These are phyloP conservation scores for Catocala fraxini DNA, from an alignment of 2,888 invertebrate genomes.

Conservation along the genomic window DNA sequence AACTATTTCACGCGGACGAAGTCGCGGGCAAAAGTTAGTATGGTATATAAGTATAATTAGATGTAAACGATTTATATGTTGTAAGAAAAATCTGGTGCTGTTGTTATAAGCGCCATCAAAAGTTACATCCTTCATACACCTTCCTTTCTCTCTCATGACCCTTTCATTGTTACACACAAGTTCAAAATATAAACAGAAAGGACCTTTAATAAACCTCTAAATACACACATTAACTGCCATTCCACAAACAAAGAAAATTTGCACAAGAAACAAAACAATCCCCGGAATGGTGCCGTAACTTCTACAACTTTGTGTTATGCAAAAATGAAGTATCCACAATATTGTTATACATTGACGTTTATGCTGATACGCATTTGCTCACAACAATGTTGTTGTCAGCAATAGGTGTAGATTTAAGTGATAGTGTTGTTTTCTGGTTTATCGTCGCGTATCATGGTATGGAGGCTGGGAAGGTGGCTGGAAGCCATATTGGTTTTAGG, in stretches of 20 bases:
- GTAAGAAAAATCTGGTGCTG: not conserved
- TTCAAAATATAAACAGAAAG: conserved; percentile 37
- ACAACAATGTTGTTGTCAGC: conserved; percentile 38
- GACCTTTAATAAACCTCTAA: conserved; percentile 41
- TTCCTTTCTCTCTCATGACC: conserved; percentile 10
- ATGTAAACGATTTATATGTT: no score
- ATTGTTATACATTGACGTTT: conserved; percentile 38
- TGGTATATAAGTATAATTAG: no score
- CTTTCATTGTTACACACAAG: conserved; percentile 18
- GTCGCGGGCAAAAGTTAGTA: no score
- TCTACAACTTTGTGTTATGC: conserved; percentile 26
- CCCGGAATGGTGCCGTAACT: conserved; percentile 34
- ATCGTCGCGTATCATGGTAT: conserved; percentile 13
- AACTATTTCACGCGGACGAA: no score
- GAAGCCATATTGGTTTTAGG: conserved; percentile 66
- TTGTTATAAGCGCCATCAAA: not conserved
- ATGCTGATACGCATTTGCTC: conserved; percentile 23
- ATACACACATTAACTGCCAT: conserved; percentile 43
- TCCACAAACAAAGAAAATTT: conserved; percentile 50
- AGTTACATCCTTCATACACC: conserved; percentile 4
- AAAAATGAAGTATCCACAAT: conserved; percentile 22
- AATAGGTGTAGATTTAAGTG: conserved; percentile 47
- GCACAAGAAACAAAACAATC: conserved; percentile 47
- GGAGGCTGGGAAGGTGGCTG: conserved; percentile 25
- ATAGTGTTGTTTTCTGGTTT: conserved; percentile 32